These are phyloP conservation scores for Psammodynastes pulverulentus DNA, from an alignment of 2,113 vertebrate genomes.

Conservation along the genomic window DNA sequence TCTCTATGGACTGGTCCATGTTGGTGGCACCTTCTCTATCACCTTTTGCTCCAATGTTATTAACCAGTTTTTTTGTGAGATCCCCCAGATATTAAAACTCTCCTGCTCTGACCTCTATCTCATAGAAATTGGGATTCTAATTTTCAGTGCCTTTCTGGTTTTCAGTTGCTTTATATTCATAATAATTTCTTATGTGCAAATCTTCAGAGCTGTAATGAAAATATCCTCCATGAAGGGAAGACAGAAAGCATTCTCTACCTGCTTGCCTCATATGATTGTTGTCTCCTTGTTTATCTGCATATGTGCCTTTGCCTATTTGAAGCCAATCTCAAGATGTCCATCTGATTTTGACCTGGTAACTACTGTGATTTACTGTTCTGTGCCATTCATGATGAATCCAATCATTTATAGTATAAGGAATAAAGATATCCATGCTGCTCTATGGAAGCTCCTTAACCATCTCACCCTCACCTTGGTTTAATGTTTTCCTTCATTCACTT, in stretches of 20 bases:
- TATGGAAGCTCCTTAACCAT: background rate
- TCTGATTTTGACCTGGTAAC: background rate
- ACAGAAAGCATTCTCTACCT: background rate
- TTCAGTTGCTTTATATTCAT: background rate
- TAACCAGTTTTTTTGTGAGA: background rate
- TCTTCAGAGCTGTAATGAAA: background rate
- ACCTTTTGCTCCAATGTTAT: background rate
- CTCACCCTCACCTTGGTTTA: background rate
- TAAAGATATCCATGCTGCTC: slow-evolving; percentile 11
- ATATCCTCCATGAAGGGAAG: background rate
- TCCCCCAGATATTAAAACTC: background rate
- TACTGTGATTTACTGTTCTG: slow-evolving; percentile 17
- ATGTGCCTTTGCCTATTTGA: background rate
- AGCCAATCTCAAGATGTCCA: background rate
- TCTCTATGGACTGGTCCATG: background rate
- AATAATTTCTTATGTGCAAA: background rate
- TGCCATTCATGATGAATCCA: slow-evolving; percentile 24
- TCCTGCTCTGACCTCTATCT: background rate
- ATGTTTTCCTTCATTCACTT: background rate
- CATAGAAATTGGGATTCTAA: background rate
- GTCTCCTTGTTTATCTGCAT: background rate
- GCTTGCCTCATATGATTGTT: background rate
- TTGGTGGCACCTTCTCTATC: background rate
- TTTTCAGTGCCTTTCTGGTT: background rate
- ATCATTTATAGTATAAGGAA: slow-evolving; percentile 32